phyloP scores from a whole-genome alignment of 2,797 vertebrate genomes.

The Hephaestus fuliginosus region DNA sequence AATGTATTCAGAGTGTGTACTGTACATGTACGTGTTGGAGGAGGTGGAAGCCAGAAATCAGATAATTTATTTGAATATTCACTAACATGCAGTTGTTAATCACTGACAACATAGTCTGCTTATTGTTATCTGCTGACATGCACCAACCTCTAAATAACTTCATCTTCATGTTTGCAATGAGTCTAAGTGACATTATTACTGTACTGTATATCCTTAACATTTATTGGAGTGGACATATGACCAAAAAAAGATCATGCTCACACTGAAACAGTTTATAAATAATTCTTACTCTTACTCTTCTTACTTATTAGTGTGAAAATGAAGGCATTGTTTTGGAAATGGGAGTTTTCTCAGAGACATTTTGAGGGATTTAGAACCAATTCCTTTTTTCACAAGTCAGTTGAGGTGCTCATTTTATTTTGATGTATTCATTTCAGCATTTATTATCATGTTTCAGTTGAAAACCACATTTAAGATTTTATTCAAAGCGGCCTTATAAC shows the following conservation, averaged over 20 bases:
- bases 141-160: too few relatives aligned
- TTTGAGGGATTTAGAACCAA: background rate
- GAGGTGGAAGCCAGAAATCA: background rate
- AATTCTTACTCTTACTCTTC: background rate
- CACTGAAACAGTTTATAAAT: background rate
- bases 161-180: background rate
- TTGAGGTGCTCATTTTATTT: background rate
- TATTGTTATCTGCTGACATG: too few relatives aligned
- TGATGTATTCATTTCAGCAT: background rate
- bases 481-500: background rate
- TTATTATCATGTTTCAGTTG: background rate
- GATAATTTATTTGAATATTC: background rate
- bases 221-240: background rate
- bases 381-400: too few relatives aligned
- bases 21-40: background rate
- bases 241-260: background rate
- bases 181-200: background rate
- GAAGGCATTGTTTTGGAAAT: background rate
- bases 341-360: background rate
- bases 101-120: too few relatives aligned
- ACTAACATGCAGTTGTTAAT: background rate
- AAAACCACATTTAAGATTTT: background rate
- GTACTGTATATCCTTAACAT: background rate
- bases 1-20: background rate
- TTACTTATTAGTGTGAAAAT: background rate